These are phyloP conservation scores for Cryptocephalus moraei DNA, from an alignment of 2,888 invertebrate species.

Conservation along the genomic window DNA sequence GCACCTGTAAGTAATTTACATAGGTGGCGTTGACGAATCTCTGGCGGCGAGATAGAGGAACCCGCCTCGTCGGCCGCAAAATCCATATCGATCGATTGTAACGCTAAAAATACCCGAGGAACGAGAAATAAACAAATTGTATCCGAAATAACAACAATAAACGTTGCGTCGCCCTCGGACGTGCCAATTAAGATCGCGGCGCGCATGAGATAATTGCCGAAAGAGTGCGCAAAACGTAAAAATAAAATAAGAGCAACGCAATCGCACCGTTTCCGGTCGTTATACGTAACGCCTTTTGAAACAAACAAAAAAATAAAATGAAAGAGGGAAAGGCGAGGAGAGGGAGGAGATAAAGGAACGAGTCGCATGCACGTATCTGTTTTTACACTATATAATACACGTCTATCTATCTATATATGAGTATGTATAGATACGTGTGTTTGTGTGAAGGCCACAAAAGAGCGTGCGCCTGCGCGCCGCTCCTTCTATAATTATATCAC, in stretches of 20 bases:
- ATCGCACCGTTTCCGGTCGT: constrained; percentile 24
- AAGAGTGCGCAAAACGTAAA: constrained; percentile 3
- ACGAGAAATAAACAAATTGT: too few relatives aligned
- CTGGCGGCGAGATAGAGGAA: too few relatives aligned
- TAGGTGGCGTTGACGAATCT: too few relatives aligned
- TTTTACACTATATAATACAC: too few relatives aligned
- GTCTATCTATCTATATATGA: too few relatives aligned
- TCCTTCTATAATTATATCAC: constrained; percentile 34
- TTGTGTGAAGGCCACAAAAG: constrained; percentile 1
- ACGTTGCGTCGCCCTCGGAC: too few relatives aligned
- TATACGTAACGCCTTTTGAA: constrained; percentile 14
- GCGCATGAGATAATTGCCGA: constrained; percentile 11
- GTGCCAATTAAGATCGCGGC: not conserved
- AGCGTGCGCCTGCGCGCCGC: constrained; percentile 24
- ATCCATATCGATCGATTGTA: too few relatives aligned
- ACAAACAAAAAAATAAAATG: constrained; percentile 7
- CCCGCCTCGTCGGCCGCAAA: too few relatives aligned
- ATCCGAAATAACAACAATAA: too few relatives aligned
- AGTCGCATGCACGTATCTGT: not conserved
- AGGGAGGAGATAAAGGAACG: constrained; percentile 6
- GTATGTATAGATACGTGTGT: too few relatives aligned
- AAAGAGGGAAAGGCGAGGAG: constrained; percentile 4
- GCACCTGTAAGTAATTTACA: too few relatives aligned
- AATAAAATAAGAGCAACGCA: constrained; percentile 12
- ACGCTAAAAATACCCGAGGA: too few relatives aligned